phyloP scores from a whole-genome alignment of 1,140 invertebrate genomes.

The Musca domestica region DNA sequence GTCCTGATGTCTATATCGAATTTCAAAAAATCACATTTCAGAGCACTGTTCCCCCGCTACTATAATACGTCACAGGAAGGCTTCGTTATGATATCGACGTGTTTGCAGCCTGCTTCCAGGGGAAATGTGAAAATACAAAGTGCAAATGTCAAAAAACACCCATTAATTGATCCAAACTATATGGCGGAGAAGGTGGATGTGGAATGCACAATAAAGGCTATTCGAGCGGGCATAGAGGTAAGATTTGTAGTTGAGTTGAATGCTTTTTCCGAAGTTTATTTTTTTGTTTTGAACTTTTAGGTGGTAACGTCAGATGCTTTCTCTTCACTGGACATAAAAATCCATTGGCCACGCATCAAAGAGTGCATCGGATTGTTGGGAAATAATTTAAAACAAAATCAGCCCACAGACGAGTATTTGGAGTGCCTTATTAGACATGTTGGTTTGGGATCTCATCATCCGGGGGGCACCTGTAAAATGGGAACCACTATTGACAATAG shows the following conservation, averaged over 20 bases:
- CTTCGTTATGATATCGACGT: slow-evolving; percentile 65
- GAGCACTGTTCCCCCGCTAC: slow-evolving; percentile 64
- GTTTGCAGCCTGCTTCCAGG: slow-evolving; percentile 66
- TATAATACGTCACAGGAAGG: slow-evolving; percentile 65
- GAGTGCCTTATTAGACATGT: slow-evolving; percentile 65
- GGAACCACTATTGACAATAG: slow-evolving; percentile 61
- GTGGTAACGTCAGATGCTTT: slow-evolving; percentile 61
- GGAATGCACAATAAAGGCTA: slow-evolving; percentile 62
- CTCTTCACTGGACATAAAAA: slow-evolving; percentile 59
- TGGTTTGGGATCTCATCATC: slow-evolving; percentile 68
- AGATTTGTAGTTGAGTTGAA: not conserved
- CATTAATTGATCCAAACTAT: slow-evolving; percentile 74
- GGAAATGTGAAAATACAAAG: slow-evolving; percentile 62
- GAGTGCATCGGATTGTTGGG: slow-evolving; percentile 57
- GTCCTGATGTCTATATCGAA: slow-evolving; percentile 66
- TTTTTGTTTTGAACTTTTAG: not conserved
- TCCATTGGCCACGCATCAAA: slow-evolving; percentile 64
- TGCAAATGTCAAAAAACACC: slow-evolving; percentile 59
- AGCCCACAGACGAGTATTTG: slow-evolving; percentile 60
- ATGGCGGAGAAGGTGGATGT: slow-evolving; percentile 63
- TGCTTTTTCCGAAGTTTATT: not conserved
- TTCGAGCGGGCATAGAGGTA: slow-evolving; percentile 58
- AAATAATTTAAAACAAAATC: slow-evolving; percentile 38
- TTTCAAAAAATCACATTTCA: slow-evolving; percentile 63
- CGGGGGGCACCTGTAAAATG: slow-evolving; percentile 66